Conservation (phyloP, 2,888 invertebrate genomes). For the Hydropsyche betteni region DNA sequence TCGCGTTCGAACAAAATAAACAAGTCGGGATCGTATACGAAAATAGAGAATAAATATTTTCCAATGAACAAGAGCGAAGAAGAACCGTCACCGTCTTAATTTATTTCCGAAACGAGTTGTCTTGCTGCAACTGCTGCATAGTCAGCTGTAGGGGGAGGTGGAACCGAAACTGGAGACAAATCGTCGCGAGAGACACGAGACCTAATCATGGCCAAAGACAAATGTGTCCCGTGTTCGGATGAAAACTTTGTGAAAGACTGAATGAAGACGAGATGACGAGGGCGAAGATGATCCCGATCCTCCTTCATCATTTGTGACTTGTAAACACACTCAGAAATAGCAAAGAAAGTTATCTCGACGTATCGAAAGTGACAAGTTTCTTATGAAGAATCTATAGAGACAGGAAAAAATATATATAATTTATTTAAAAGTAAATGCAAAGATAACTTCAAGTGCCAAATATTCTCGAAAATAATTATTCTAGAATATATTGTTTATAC, state of each 20-base stretch:
- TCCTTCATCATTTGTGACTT: slow-evolving; percentile 15
- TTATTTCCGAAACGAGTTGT: slow-evolving; percentile 46
- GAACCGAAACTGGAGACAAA: slow-evolving; percentile 45
- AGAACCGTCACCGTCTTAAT: slow-evolving; percentile 36
- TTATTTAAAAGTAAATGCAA: too few relatives aligned
- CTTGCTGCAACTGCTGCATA: slow-evolving; percentile 3
- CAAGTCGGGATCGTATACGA: background rate
- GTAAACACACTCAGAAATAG: too few relatives aligned
- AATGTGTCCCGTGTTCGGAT: slow-evolving; percentile 15
- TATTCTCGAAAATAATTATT: too few relatives aligned
- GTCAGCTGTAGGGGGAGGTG: background rate
- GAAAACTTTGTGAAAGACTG: background rate
- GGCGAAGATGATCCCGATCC: background rate
- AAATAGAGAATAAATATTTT: slow-evolving; percentile 25
- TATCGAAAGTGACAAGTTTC: too few relatives aligned
- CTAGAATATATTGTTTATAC: too few relatives aligned
- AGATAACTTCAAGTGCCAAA: background rate
- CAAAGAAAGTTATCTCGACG: too few relatives aligned
- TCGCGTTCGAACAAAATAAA: background rate
- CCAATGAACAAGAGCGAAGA: background rate
- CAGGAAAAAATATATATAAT: too few relatives aligned
- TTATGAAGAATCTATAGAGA: too few relatives aligned
- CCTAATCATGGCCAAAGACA: slow-evolving; percentile 42
- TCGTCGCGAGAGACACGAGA: slow-evolving; percentile 46
- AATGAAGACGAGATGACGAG: background rate